These are phyloP conservation scores for Platalea minor DNA, from an alignment of 2,797 vertebrate species.

Conservation along the genomic window DNA sequence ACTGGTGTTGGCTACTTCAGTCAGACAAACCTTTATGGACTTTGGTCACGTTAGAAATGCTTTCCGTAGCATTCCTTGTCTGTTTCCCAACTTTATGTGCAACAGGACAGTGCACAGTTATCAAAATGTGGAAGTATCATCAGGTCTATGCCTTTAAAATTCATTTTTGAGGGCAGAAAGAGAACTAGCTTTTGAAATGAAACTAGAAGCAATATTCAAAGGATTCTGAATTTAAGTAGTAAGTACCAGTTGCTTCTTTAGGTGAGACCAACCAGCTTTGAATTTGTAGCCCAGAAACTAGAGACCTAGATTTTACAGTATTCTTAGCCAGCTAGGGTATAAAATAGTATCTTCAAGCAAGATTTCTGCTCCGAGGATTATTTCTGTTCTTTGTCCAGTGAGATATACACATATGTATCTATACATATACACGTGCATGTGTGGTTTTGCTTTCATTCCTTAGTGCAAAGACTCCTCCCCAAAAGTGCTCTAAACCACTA, in stretches of 20 bases:
- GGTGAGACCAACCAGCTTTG: not conserved
- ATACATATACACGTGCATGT: accelerated
- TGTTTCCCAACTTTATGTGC: not conserved
- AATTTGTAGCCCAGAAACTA: not conserved
- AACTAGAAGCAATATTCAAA: not conserved
- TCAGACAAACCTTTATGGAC: not conserved
- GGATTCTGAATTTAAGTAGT: not conserved
- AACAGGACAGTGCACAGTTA: not conserved
- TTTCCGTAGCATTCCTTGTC: not conserved
- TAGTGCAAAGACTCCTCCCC: not conserved
- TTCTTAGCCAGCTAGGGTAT: not conserved
- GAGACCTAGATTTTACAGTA: not conserved
- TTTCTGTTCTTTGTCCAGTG: not conserved
- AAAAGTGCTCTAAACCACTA: not conserved
- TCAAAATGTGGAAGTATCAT: not conserved
- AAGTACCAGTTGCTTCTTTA: not conserved
- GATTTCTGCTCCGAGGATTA: not conserved
- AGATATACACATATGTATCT: not conserved
- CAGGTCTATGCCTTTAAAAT: not conserved
- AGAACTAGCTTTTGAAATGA: not conserved
- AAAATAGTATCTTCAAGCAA: not conserved
- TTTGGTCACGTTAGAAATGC: not conserved
- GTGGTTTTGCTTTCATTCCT: not conserved
- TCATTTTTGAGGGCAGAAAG: not conserved
- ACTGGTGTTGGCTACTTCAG: not conserved